These are phyloP conservation scores for Sandelia bainsii DNA, from an alignment of 2,797 vertebrate genomes.

Conservation along the genomic window DNA sequence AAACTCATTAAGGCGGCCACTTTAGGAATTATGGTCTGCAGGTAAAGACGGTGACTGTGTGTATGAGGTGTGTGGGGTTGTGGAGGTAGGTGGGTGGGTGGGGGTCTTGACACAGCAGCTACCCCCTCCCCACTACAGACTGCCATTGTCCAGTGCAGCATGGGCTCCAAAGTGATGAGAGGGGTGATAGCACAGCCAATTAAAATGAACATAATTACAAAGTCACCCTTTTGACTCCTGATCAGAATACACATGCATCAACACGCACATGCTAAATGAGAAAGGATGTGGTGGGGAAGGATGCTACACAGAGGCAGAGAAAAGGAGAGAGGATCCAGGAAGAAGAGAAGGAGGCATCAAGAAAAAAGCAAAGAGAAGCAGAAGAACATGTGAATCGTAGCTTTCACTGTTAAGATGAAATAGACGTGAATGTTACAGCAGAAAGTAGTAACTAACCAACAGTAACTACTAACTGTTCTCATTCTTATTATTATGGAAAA, in stretches of 20 bases:
- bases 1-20: conserved; percentile 84
- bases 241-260: conserved; percentile 83
- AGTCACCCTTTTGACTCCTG: conserved; percentile 86
- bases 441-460: too few relatives aligned
- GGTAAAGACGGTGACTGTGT: conserved; percentile 68
- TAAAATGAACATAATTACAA: conserved; percentile 91
- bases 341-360: not conserved
- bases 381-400: not conserved
- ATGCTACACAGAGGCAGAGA: conserved; percentile 16
- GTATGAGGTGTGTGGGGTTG: conserved; percentile 23
- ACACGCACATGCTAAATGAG: conserved; percentile 58
- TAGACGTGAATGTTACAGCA: too few relatives aligned
- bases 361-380: conserved; percentile 4
- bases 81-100: not conserved
- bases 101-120: conserved; percentile 59
- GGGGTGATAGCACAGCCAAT: conserved; percentile 87
- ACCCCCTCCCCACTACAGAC: conserved; percentile 54
- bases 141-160: conserved; percentile 79
- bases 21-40: conserved; percentile 78
- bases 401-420: too few relatives aligned
- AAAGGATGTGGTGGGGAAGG: conserved; percentile 15
- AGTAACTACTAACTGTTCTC: too few relatives aligned
- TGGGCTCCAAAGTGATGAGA: conserved; percentile 83
- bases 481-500: too few relatives aligned
- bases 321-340: not conserved